Conservation (phyloP, 2,797 vertebrate species). For the Malurus splendens region DNA sequence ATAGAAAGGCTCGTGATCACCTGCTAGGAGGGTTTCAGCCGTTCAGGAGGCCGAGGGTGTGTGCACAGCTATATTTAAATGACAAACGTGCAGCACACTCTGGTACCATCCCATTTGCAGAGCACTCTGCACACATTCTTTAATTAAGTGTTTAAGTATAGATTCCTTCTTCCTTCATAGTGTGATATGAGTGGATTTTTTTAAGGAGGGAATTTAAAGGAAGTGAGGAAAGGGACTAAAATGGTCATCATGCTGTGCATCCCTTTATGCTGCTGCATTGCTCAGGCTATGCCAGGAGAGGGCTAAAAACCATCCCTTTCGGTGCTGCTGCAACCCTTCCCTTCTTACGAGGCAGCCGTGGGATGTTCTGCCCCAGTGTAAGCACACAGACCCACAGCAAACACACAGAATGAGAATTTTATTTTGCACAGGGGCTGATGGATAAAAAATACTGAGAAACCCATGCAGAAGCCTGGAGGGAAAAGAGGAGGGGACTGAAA, state of each 20-base stretch:
- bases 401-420: not conserved
- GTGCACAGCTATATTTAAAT: conserved; percentile 36
- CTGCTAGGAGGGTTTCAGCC: conserved; percentile 29
- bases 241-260: not conserved
- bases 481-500: not conserved
- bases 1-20: conserved; percentile 49
- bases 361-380: not conserved
- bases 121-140: not conserved
- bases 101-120: not conserved
- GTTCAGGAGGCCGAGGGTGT: not conserved
- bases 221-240: not conserved
- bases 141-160: not conserved
- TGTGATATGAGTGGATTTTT: not conserved
- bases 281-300: conserved; percentile 1
- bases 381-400: not conserved
- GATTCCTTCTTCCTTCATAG: not conserved
- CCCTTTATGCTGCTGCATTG: conserved; percentile 24
- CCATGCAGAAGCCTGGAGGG: not conserved
- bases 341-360: not conserved
- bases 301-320: not conserved
- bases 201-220: not conserved
- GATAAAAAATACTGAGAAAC: not conserved
- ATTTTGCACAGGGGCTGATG: not conserved
- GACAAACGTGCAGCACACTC: not conserved
- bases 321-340: not conserved